Conservation (phyloP, 2,113 vertebrate genomes). For the Phainopepla nitens region DNA sequence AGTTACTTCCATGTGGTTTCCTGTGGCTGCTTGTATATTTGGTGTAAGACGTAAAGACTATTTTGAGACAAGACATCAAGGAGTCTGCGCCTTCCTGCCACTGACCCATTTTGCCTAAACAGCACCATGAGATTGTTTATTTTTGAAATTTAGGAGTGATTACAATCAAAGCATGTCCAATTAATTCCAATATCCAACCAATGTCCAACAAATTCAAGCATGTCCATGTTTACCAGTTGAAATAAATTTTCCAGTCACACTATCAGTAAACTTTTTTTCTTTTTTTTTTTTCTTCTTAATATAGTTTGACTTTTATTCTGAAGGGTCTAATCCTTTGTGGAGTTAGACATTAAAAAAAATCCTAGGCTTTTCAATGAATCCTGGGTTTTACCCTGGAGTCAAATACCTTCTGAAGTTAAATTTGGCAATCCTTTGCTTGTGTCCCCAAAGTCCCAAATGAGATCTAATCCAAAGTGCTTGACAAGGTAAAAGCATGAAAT, state of each 20-base stretch:
- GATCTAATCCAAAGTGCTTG: not conserved
- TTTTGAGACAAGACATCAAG: not conserved
- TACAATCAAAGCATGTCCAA: not conserved
- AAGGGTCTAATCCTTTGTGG: not conserved
- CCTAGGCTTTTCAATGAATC: not conserved
- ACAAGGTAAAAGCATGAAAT: not conserved
- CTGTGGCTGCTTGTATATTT: not conserved
- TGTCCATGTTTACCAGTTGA: not conserved
- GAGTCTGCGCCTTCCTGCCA: not conserved
- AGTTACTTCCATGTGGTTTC: not conserved
- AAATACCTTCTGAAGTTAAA: not conserved
- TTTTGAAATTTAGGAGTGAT: not conserved
- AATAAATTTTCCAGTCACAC: not conserved
- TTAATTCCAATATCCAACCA: too few relatives aligned
- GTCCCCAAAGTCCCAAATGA: not conserved
- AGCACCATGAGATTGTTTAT: not conserved
- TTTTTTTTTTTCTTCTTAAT: fast-evolving
- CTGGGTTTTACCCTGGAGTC: not conserved
- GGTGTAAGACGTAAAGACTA: not conserved
- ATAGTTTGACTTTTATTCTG: not conserved
- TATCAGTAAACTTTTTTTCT: fast-evolving
- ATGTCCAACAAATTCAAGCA: not conserved
- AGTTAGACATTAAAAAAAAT: not conserved
- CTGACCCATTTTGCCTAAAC: not conserved
- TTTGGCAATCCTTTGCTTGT: not conserved